A percentile compares a stretch with the other conserved stretches of the same genome.
These are phyloP conservation scores for Oryctes rhinoceros DNA, from an alignment of 1,140 invertebrate genomes.

Conservation along the genomic window DNA sequence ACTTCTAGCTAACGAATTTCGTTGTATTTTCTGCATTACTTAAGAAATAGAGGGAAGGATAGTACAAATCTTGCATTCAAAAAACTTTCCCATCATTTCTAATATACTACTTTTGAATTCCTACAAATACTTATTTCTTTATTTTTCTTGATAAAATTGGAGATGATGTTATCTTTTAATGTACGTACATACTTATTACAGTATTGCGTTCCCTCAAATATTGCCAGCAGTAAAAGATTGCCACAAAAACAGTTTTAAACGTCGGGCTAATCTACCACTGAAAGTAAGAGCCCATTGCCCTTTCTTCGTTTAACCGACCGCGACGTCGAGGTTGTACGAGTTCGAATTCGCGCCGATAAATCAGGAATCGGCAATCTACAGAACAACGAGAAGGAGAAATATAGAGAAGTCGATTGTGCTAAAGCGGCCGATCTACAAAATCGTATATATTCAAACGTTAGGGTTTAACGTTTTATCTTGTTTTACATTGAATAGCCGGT, in stretches of 20 bases:
- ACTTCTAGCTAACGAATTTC: no score
- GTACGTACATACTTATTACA: no score
- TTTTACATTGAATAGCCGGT: conserved; percentile 18
- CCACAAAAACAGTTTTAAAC: not conserved
- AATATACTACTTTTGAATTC: no score
- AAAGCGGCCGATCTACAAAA: conserved; percentile 19
- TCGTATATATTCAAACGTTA: conserved; percentile 22
- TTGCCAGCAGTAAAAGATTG: no score
- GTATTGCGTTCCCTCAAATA: no score
- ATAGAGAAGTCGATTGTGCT: conserved; percentile 15
- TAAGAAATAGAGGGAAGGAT: no score
- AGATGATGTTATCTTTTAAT: no score
- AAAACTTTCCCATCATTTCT: no score
- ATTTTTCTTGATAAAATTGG: no score
- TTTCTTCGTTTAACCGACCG: not conserved
- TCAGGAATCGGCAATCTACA: conserved; percentile 29
- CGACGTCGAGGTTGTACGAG: conserved; percentile 1
- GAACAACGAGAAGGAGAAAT: conserved; percentile 10
- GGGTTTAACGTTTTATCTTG: conserved; percentile 21
- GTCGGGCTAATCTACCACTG: not conserved
- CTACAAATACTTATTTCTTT: no score
- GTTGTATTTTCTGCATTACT: no score
- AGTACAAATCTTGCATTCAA: no score
- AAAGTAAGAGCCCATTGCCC: conserved; percentile 12
- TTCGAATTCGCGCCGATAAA: conserved; percentile 29